phyloP scores from a whole-genome alignment of 2,888 invertebrate species.

The Creontiades dilutus region DNA sequence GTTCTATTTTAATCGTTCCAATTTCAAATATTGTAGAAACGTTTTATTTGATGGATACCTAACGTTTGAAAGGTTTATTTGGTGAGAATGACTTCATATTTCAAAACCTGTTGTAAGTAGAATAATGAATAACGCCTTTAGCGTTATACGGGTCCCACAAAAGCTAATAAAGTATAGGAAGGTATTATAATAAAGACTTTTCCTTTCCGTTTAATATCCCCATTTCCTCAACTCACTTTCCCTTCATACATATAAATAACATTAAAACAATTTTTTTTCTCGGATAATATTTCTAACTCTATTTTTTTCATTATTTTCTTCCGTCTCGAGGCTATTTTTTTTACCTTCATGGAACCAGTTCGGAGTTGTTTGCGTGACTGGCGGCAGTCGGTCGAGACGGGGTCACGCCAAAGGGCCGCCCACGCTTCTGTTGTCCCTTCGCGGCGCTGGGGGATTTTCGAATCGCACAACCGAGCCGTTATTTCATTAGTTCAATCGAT shows the following conservation, averaged over 20 bases:
- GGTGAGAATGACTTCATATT: no score
- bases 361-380: slow-evolving; percentile 9
- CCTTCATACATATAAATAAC: background rate
- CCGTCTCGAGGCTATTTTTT: background rate
- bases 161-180: background rate
- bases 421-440: background rate
- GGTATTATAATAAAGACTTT: background rate
- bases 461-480: background rate
- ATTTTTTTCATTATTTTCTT: background rate
- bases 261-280: background rate
- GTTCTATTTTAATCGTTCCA: no score
- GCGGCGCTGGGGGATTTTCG: background rate
- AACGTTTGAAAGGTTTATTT: no score
- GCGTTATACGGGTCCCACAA: no score
- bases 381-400: slow-evolving; percentile 21
- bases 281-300: background rate
- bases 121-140: background rate
- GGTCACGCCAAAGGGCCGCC: slow-evolving; percentile 30
- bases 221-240: background rate
- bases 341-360: background rate
- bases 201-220: background rate
- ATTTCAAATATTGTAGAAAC: no score
- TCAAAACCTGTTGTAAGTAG: background rate
- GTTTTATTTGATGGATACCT: no score
- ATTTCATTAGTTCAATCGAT: background rate